These are phyloP conservation scores for Bombus affinis DNA, from an alignment of 1,140 invertebrate species.

Conservation along the genomic window DNA sequence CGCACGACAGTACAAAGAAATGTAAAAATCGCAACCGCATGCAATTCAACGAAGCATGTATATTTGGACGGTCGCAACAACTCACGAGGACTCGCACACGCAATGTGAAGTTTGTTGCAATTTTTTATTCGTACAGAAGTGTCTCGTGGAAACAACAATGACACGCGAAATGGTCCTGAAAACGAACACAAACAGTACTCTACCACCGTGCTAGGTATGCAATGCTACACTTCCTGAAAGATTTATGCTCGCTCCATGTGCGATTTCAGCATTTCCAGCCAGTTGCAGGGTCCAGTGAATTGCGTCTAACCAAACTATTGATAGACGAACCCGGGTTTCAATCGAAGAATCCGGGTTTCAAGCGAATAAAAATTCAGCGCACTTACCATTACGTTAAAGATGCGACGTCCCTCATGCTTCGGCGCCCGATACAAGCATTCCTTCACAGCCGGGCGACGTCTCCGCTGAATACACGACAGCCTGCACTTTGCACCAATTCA, in stretches of 20 bases:
- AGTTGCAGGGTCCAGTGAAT: neutral
- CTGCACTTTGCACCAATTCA: constrained; percentile 62
- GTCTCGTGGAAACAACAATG: neutral
- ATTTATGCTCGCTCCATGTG: constrained; percentile 1
- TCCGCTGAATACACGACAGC: constrained; percentile 28
- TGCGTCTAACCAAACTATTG: neutral
- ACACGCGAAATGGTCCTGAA: neutral
- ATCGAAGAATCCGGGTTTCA: neutral
- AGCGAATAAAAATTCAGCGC: neutral
- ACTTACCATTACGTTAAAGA: constrained; percentile 74
- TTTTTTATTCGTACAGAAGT: neutral
- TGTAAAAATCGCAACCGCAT: neutral
- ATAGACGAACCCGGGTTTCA: too few relatives aligned
- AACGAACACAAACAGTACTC: neutral
- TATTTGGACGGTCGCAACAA: neutral
- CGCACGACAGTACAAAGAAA: neutral
- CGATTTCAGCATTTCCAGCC: neutral
- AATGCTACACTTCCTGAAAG: neutral
- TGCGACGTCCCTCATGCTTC: constrained; percentile 73
- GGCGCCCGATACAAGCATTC: constrained; percentile 63
- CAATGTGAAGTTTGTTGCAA: neutral
- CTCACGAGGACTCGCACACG: neutral
- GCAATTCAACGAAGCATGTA: neutral
- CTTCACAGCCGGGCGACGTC: constrained; percentile 45
- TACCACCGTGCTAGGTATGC: too few relatives aligned